Evolutionary conservation across 2,888 invertebrate species (phyloP).

Genomic region (Drosophila austrosaltans): DNA sequence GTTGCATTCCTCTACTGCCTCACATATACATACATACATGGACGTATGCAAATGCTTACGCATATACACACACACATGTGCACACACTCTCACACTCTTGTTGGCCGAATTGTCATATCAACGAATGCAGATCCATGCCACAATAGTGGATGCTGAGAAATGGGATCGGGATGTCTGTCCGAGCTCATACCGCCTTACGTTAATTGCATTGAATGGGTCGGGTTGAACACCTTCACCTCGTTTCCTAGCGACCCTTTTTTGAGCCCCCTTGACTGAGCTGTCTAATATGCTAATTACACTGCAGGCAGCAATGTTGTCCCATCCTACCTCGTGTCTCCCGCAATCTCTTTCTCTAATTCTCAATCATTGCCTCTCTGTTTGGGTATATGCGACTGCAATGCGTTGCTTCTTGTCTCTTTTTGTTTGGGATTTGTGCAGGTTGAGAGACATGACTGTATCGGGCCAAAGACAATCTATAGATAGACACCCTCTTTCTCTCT

Average conservation of each 20-base stretch:
- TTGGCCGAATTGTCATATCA: constrained; percentile 63
- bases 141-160: constrained; percentile 16
- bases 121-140: constrained; percentile 45
- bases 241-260: constrained; percentile 8
- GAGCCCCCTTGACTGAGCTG: constrained; percentile 50
- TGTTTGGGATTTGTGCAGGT: constrained; percentile 56
- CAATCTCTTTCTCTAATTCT: not conserved
- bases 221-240: constrained; percentile 43
- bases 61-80: constrained; percentile 16
- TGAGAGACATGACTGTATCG: constrained; percentile 24
- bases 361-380: constrained; percentile 4
- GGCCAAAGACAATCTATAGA: not conserved
- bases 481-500: too few relatives aligned
- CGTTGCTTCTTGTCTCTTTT: constrained; percentile 62
- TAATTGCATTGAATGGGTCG: constrained; percentile 70
- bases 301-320: constrained; percentile 53
- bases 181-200: constrained; percentile 63
- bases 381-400: constrained; percentile 61
- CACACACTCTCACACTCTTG: not conserved
- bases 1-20: constrained; percentile 29
- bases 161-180: constrained; percentile 25
- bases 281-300: constrained; percentile 76
- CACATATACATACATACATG: constrained; percentile 49
- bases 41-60: constrained; percentile 49
- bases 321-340: constrained; percentile 13